A percentile compares a stretch with the other conserved stretches of the same genome.
phyloP scores from a whole-genome alignment of 2,113 vertebrate species.

The Petromus typicus region DNA sequence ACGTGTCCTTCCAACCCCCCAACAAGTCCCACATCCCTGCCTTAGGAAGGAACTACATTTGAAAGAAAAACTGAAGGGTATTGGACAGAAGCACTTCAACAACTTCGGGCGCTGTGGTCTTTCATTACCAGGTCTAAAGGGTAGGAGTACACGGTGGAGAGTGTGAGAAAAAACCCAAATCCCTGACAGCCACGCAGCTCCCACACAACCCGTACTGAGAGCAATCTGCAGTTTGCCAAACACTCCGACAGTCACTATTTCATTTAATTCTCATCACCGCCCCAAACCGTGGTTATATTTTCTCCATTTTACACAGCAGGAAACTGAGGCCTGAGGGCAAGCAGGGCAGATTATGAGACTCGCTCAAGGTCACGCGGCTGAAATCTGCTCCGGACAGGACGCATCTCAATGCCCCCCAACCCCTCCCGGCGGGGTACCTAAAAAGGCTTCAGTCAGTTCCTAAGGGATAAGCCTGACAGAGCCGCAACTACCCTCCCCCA shows the following conservation, averaged over 20 bases:
- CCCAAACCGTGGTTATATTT: background rate
- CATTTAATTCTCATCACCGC: slow-evolving; percentile 50
- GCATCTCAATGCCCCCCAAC: background rate
- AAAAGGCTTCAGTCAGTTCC: slow-evolving; percentile 7
- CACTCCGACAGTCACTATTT: slow-evolving; percentile 41
- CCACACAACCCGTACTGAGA: background rate
- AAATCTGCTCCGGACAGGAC: background rate
- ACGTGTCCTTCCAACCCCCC: background rate
- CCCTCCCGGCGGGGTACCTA: background rate
- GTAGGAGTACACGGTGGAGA: background rate
- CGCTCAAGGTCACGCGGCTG: slow-evolving; percentile 75
- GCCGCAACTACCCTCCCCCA: background rate
- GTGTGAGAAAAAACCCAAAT: background rate
- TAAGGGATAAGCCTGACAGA: background rate
- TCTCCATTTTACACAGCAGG: slow-evolving; percentile 31
- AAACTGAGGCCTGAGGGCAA: slow-evolving; percentile 70
- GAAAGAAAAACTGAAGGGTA: background rate
- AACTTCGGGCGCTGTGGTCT: background rate
- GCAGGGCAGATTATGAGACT: background rate
- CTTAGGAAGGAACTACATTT: background rate
- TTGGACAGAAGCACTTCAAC: background rate
- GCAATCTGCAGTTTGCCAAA: slow-evolving; percentile 56
- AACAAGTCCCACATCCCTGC: background rate
- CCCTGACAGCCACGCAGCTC: background rate
- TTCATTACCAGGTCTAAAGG: background rate